Base-by-base conservation (phyloP, 2,113 vertebrate species). In the Cebidichthys violaceus region DNA sequence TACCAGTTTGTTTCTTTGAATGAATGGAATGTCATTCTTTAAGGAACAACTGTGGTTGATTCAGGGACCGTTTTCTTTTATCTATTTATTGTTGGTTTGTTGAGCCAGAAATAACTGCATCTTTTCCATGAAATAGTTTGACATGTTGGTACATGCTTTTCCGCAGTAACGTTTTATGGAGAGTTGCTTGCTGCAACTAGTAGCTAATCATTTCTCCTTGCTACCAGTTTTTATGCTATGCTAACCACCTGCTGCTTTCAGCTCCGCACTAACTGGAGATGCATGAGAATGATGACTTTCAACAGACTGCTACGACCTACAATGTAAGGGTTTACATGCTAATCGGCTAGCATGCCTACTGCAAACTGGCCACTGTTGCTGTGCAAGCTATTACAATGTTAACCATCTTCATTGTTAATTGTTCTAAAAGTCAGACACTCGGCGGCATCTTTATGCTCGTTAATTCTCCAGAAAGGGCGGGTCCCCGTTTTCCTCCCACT, bases 61-160 rank as follows among this genome's bases (percentile, higher is more conserved):
- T 74, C 68, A 77, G 62, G 81, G 69, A 77, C 15, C 11, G 27
- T 69, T 80, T 79, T 31, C 24, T 75, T 55, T 2, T 14, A 41
- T 61, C 20, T 70, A 59, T 79, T 71, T 70, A 37, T 79, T 57
- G 20, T 77, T 70, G 9, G 27, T 70, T 55, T 45, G 22, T 70
- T 54, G 33, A 24, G 6, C 9, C 33, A 59, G 8, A 74, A 41
- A 29, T 67, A 72, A 27, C 54, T 35, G 27, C 2, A 52, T 76
- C 52, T 55, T 0, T 76, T 50, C 11, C 11, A 57, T 27, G 20
- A 35, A n/a, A 29, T 33, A 10, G 27, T 35, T 50, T 0, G 2
- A 47, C 8, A 17, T n/a, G 52, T 55, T 54, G n/a, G 33, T 35
- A 18, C 15, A 33, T 6, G 18, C 4, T 55, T 18, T 24, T 72